Conservation (phyloP, 2,888 invertebrate species). For the Agriopis leucophaearia region DNA sequence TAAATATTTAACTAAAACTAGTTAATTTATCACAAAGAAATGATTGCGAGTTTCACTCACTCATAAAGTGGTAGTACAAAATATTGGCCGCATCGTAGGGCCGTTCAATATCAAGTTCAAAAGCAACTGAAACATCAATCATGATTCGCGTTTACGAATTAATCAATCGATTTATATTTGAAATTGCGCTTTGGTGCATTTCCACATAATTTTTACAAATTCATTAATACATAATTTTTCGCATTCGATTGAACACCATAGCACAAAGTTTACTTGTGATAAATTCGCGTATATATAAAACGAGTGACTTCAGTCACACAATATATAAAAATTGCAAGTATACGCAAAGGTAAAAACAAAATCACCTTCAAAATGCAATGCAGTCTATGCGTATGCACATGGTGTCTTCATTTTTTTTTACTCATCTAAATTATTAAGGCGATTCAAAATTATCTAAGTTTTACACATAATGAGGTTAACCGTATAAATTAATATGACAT, state of each 20-base stretch:
- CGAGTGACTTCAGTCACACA: slow-evolving; percentile 33
- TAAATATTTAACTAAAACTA: slow-evolving; percentile 46
- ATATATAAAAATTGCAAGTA: slow-evolving; percentile 59
- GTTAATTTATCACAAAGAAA: slow-evolving; percentile 53
- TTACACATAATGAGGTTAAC: slow-evolving; percentile 78
- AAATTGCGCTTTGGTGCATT: slow-evolving; percentile 24
- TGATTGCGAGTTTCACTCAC: slow-evolving; percentile 49
- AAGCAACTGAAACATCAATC: slow-evolving; percentile 35
- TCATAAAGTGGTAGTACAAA: slow-evolving; percentile 45
- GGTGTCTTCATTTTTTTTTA: slow-evolving; percentile 70
- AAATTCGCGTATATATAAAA: slow-evolving; percentile 53
- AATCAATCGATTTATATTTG: slow-evolving; percentile 23
- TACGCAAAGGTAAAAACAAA: slow-evolving; percentile 58
- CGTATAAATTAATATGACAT: slow-evolving; percentile 68
- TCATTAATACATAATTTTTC: slow-evolving; percentile 36
- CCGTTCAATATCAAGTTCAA: too few relatives aligned
- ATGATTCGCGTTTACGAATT: slow-evolving; percentile 21
- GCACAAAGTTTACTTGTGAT: slow-evolving; percentile 55
- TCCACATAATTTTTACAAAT: too few relatives aligned
- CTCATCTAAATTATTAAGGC: slow-evolving; percentile 70
- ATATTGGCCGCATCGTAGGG: slow-evolving; percentile 42
- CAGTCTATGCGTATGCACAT: slow-evolving; percentile 81
- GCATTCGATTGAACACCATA: slow-evolving; percentile 39
- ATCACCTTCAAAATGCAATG: slow-evolving; percentile 80
- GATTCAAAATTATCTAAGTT: slow-evolving; percentile 72